Base-by-base conservation (phyloP, 1,140 invertebrate genomes). In the Magallana angulata region DNA sequence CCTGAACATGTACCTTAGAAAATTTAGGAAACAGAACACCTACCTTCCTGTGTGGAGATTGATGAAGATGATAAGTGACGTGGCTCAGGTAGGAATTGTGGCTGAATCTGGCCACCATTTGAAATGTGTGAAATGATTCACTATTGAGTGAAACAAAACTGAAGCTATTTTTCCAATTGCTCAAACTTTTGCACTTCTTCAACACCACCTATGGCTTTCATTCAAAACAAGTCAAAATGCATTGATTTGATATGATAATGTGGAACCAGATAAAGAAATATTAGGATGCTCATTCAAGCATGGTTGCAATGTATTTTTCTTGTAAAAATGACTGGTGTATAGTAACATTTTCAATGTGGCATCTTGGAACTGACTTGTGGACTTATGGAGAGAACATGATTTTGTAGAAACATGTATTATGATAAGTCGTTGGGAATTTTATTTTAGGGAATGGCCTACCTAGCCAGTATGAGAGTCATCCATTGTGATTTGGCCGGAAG, bases 401-500 rank as follows among this genome's bases (percentile, higher is more conserved):
- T 48, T 3, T 48, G 36, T 24, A 24, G 24, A 24, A 24, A 24
- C 24, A 24, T 24, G 24, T 48, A 48, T 48, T 48, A 0, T 48
- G 36, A 48, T 48, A 48, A 4, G 3, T 48, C 5, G 36, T 48
- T 48, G 36, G 36, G 8, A 16, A 4, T 48, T 48, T 48, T 48
- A 2, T 82, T 85, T 3, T 14, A 89, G 88, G 89, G 89, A 62
- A 90, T 90, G 89, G 56, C 83, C 24, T 88, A 90, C 80, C 62
- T 90, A 14, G 18, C 87, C 4, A 58, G 14, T 80, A 80, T 68
- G 60, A 84, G 30, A 7, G 82, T 90, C 16, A 88, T 90, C 1
- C 89, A 90, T 36, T 86, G 84, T 64, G 89, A 90, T 76, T 64
- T 90, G 24, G 87, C 89, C 58, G 87, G 76, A 12, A 86, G 86